Conservation (phyloP, 1,140 invertebrate species). For the Leptinotarsa texana region DNA sequence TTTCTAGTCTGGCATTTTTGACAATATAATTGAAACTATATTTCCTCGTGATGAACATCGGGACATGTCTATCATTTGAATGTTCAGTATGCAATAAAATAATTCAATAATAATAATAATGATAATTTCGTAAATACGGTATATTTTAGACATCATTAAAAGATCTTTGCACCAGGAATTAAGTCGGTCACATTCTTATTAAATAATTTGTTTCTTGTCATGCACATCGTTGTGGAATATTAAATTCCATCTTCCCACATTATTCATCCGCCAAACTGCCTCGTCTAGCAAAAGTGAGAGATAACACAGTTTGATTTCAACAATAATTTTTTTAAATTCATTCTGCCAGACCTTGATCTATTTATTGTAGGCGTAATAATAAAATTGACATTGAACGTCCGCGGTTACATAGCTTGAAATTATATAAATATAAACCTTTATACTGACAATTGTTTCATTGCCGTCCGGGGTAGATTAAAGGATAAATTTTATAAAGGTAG, state of each 20-base stretch:
- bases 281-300: neutral
- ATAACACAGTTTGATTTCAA: neutral
- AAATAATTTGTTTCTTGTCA: neutral
- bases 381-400: constrained; percentile 1
- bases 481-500: no score
- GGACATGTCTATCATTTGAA: no score
- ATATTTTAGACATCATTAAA: no score
- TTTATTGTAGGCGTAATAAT: constrained; percentile 4
- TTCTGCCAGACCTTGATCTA: neutral
- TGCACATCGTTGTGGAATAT: neutral
- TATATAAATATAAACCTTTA: neutral
- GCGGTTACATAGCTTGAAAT: neutral
- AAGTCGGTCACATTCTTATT: neutral
- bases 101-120: no score
- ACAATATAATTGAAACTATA: no score
- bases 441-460: constrained; percentile 3
- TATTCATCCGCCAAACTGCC: neutral
- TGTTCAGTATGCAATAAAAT: no score
- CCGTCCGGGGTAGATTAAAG: neutral
- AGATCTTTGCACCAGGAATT: neutral
- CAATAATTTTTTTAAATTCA: neutral
- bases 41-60: no score
- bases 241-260: neutral
- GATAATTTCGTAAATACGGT: no score
- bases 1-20: no score